phyloP scores from a whole-genome alignment of 2,888 invertebrate genomes.

The Melanotus villosus region DNA sequence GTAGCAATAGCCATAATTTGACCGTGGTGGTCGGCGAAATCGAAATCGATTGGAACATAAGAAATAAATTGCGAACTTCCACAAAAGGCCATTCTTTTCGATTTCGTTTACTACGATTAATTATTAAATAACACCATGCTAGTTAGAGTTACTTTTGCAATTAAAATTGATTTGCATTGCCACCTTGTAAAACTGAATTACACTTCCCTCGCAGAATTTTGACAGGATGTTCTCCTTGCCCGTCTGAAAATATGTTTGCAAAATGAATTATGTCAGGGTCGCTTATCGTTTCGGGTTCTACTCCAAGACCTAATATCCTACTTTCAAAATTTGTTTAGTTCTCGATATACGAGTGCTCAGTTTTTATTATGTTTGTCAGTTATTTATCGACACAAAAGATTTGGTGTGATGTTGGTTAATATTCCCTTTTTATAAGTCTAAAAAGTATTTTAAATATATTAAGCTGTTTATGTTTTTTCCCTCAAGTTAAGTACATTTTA shows the following conservation, averaged over 20 bases:
- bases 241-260: conserved; percentile 8
- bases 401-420: no score
- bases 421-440: no score
- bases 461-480: no score
- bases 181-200: conserved; percentile 3
- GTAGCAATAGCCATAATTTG: neutral
- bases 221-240: neutral
- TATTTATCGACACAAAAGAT: neutral
- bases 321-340: conserved; percentile 10
- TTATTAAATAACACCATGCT: neutral
- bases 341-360: neutral
- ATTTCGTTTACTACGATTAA: neutral
- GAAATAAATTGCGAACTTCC: neutral
- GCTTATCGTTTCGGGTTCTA: conserved; percentile 10
- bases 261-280: conserved; percentile 10
- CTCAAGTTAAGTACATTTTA: no score
- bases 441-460: no score
- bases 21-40: neutral
- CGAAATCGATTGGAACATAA: neutral
- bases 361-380: neutral
- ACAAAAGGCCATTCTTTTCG: no score
- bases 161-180: neutral
- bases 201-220: conserved; percentile 6
- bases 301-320: conserved; percentile 1
- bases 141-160: neutral